Percentiles rank a stretch among this genome's conserved stretches.
These are phyloP conservation scores for Urocynchramus pylzowi DNA, from an alignment of 2,113 vertebrate species.

Conservation along the genomic window DNA sequence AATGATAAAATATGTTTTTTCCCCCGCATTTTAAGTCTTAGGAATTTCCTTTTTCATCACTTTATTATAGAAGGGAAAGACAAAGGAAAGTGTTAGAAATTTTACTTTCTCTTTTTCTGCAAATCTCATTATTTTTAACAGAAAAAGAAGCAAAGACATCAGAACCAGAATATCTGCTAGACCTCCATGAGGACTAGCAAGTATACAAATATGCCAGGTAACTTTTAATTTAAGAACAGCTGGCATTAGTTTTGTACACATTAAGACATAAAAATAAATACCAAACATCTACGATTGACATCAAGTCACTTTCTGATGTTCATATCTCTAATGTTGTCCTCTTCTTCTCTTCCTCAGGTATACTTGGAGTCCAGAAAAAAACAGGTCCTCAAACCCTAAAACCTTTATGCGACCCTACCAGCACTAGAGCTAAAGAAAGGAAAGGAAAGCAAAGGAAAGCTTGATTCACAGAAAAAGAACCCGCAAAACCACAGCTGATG, in stretches of 20 bases:
- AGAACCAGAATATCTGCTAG: not conserved
- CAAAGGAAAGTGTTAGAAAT: not conserved
- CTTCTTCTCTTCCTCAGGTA: not conserved
- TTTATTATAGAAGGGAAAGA: not conserved
- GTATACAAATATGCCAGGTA: not conserved
- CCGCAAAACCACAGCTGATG: not conserved
- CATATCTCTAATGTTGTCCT: not conserved
- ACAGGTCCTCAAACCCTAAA: not conserved
- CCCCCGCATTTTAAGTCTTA: not conserved
- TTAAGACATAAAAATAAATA: not conserved
- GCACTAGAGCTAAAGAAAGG: not conserved
- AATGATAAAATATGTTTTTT: not conserved
- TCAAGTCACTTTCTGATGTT: not conserved
- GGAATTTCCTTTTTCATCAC: not conserved
- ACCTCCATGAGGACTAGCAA: not conserved
- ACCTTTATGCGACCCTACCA: not conserved
- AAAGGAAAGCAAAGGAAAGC: not conserved
- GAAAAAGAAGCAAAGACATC: not conserved
- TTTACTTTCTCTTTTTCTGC: not conserved
- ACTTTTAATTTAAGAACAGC: not conserved
- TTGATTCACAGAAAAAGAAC: not conserved
- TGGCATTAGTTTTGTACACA: not conserved
- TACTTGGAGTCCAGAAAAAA: not conserved
- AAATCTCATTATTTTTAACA: not conserved
- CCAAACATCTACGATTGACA: not conserved